These are phyloP conservation scores for Chionodraco myersi DNA, from an alignment of 2,113 vertebrate genomes.

Conservation along the genomic window DNA sequence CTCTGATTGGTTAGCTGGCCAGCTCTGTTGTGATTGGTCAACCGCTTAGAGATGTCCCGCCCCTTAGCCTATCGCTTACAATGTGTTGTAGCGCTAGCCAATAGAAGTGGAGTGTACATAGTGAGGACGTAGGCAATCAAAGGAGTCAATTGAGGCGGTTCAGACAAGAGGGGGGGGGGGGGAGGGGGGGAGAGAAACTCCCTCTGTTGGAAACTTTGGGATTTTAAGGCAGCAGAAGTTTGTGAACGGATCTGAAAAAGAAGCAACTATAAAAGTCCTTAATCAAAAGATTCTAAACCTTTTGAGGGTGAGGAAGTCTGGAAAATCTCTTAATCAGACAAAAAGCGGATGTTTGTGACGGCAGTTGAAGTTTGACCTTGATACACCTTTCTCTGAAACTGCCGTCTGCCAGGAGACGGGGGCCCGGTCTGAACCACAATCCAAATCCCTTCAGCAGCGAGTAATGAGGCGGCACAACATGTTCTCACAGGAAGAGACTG, in stretches of 20 bases:
- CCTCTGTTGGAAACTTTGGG: too few species aligned
- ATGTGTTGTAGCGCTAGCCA: too few species aligned
- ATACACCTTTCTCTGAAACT: conserved; percentile 38
- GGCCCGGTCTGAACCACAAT: conserved; percentile 15
- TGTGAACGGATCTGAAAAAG: not conserved
- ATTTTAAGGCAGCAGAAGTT: not conserved
- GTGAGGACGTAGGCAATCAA: too few species aligned
- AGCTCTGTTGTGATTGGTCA: too few species aligned
- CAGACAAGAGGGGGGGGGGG: too few species aligned
- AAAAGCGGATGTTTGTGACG: conserved; percentile 16
- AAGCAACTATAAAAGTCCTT: not conserved
- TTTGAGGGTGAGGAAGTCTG: not conserved
- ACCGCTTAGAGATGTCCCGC: too few species aligned
- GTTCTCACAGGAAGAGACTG: conserved; percentile 7
- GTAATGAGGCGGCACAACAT: not conserved
- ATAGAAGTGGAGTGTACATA: too few species aligned
- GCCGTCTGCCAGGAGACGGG: not conserved
- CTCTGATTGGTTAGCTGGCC: too few species aligned
- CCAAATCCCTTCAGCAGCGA: conserved; percentile 20
- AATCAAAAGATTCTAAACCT: not conserved
- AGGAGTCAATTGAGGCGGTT: too few species aligned
- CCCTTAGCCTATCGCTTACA: too few species aligned
- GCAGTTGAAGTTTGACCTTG: conserved; percentile 27
- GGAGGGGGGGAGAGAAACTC: too few species aligned
- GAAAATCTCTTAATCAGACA: conserved; percentile 20